These are phyloP conservation scores for Andrena marginata DNA, from an alignment of 2,888 invertebrate genomes.

Conservation along the genomic window DNA sequence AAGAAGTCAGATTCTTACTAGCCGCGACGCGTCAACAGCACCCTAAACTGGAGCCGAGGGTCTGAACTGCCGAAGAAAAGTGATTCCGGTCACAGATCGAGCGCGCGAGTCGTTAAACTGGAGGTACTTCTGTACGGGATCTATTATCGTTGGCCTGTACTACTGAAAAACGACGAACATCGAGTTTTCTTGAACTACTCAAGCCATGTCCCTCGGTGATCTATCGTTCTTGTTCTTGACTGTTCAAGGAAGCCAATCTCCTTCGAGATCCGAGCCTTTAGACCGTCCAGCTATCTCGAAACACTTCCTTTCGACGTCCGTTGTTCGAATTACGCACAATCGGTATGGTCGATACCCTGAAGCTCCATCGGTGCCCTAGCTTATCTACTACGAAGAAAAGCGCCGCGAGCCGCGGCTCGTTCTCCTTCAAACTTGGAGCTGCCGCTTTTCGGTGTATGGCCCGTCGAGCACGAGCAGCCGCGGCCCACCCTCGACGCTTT, in stretches of 20 bases:
- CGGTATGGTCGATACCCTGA: conserved; percentile 33
- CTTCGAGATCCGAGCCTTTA: not conserved
- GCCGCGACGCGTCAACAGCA: no score
- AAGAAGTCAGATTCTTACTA: no score
- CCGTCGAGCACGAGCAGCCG: conserved; percentile 54
- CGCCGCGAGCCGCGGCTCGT: conserved; percentile 19
- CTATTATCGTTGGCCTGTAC: not conserved
- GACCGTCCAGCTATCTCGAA: not conserved
- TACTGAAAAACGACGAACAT: conserved; percentile 1
- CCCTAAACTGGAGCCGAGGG: no score
- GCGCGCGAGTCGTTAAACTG: not conserved
- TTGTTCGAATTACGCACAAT: conserved; percentile 32
- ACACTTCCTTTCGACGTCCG: not conserved
- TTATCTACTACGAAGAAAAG: conserved; percentile 29
- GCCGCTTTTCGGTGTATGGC: conserved; percentile 51
- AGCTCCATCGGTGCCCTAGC: conserved; percentile 13
- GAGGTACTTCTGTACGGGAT: not conserved
- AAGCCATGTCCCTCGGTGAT: not conserved
- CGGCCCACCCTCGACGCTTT: conserved; percentile 75
- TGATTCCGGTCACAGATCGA: not conserved
- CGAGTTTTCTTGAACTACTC: not conserved
- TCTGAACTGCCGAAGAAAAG: not conserved
- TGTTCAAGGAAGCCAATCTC: not conserved
- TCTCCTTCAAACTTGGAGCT: conserved; percentile 23
- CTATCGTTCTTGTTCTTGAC: not conserved